Conservation (phyloP, 2,113 vertebrate genomes). For the Oreochromis niloticus region DNA sequence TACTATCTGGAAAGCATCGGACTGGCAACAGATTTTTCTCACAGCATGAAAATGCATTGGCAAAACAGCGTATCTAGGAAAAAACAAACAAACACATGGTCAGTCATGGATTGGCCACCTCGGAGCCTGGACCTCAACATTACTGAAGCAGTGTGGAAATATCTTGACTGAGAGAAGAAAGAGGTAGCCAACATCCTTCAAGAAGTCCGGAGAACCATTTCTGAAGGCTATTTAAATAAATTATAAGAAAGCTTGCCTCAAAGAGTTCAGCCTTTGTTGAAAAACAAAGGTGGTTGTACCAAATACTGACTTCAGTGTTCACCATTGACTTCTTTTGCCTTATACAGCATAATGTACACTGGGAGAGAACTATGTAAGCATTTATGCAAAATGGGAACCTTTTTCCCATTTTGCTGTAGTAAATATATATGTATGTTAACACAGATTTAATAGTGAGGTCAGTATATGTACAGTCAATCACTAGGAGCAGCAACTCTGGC, state of each 20-base stretch:
- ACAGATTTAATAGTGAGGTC: too few species aligned
- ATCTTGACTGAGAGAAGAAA: neutral
- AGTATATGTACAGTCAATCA: too few species aligned
- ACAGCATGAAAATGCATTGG: neutral
- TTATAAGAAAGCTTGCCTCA: neutral
- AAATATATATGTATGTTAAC: too few species aligned
- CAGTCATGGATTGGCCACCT: neutral
- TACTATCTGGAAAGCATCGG: neutral
- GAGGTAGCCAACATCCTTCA: neutral
- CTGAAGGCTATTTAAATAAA: neutral
- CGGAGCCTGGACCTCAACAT: too few species aligned
- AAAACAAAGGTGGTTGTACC: neutral
- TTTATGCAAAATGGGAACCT: too few species aligned
- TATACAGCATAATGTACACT: too few species aligned
- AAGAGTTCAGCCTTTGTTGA: neutral
- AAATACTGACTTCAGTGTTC: too few species aligned
- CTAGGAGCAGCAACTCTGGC: too few species aligned
- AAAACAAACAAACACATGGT: rapidly evolving
- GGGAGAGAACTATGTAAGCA: too few species aligned
- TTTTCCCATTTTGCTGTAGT: too few species aligned
- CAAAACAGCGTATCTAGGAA: neutral
- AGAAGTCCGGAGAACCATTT: neutral
- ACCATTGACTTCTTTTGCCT: too few species aligned
- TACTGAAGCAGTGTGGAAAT: neutral
- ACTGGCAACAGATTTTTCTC: neutral